These are phyloP conservation scores for Andrena minutula DNA, from an alignment of 2,888 invertebrate species.

Conservation along the genomic window DNA sequence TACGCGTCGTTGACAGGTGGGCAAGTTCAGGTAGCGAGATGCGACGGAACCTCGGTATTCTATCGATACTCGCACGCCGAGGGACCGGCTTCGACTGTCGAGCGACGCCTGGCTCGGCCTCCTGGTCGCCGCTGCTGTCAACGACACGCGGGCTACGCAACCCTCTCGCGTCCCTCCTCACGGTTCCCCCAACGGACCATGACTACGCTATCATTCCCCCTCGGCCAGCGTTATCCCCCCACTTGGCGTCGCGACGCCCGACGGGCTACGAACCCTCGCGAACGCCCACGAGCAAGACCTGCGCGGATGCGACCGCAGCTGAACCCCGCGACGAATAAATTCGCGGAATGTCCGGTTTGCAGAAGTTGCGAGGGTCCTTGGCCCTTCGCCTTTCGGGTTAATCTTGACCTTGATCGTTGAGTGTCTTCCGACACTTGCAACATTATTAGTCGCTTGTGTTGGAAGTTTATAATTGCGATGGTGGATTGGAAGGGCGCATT, in stretches of 20 bases:
- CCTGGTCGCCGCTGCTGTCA: constrained; percentile 71
- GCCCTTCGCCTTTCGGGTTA: not conserved
- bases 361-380: not conserved
- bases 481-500: too few species aligned
- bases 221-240: constrained; percentile 45
- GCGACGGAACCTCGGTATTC: not conserved
- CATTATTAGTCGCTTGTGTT: too few species aligned
- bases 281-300: not conserved
- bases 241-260: constrained; percentile 13
- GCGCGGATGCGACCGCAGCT: constrained; percentile 29
- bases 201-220: constrained; percentile 59
- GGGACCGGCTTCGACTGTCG: constrained; percentile 78
- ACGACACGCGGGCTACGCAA: constrained; percentile 74
- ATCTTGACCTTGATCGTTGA: not conserved
- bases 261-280: constrained; percentile 6
- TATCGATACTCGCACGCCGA: constrained; percentile 72
- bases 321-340: constrained; percentile 33
- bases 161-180: constrained; percentile 50
- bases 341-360: constrained; percentile 3
- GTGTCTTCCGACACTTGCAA: constrained; percentile 6
- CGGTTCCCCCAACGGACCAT: constrained; percentile 37
- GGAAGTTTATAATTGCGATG: too few species aligned
- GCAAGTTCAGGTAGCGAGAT: constrained; percentile 28
- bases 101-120: constrained; percentile 57
- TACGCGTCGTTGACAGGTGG: constrained; percentile 29